Percentiles rank a stretch among this genome's conserved stretches.
These are phyloP conservation scores for Neoarius graeffei DNA, from an alignment of 2,113 vertebrate species.

Conservation along the genomic window DNA sequence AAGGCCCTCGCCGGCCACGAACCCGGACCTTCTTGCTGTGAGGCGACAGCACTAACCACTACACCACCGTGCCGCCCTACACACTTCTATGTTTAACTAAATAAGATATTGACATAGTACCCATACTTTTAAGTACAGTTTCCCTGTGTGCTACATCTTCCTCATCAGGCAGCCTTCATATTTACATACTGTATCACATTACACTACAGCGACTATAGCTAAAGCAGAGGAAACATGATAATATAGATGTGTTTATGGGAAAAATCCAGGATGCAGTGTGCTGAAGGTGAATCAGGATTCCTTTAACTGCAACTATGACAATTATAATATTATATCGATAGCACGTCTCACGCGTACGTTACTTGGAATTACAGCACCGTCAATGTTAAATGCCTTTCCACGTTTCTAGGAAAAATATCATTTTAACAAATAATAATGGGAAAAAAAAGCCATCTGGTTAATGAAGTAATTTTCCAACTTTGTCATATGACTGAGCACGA, in stretches of 20 bases:
- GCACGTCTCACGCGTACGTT: not conserved
- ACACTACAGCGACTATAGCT: not conserved
- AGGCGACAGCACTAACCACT: too few relatives aligned
- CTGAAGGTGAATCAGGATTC: not conserved
- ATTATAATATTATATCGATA: not conserved
- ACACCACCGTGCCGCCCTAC: too few relatives aligned
- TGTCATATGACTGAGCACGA: conserved; percentile 16
- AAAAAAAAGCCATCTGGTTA: conserved; percentile 12
- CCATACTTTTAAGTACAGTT: not conserved
- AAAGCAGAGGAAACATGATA: not conserved
- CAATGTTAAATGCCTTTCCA: too few relatives aligned
- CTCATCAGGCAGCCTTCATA: not conserved
- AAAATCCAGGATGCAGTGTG: not conserved
- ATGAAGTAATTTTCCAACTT: conserved; percentile 25
- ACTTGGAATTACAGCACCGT: not conserved
- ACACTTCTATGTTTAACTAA: too few relatives aligned
- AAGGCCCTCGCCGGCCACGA: too few relatives aligned
- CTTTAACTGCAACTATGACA: not conserved
- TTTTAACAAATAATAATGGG: not conserved
- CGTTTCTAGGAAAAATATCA: not conserved
- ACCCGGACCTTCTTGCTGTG: too few relatives aligned
- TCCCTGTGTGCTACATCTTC: not conserved
- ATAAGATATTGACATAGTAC: too few relatives aligned
- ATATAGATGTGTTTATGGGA: not conserved
- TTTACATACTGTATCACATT: not conserved